phyloP scores from a whole-genome alignment of 2,888 invertebrate genomes.

The Drosophila neonasuta region DNA sequence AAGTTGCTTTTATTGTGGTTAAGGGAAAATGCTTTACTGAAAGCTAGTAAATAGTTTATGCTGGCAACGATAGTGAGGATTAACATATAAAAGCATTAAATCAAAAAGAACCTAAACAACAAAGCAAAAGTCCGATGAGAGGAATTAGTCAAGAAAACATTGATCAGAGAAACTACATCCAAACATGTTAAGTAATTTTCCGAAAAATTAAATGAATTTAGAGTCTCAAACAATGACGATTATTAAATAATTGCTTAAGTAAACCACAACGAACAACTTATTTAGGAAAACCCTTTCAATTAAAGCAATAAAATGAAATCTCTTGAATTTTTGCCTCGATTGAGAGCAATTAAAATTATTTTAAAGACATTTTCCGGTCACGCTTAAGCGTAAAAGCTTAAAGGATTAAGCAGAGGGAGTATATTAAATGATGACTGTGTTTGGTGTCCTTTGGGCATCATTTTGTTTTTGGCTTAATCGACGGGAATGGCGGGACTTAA shows the following conservation, averaged over 20 bases:
- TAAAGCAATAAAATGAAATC: neutral
- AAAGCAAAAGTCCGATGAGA: neutral
- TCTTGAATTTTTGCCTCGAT: neutral
- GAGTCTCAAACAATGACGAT: too few species aligned
- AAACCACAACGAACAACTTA: neutral
- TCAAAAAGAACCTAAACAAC: neutral
- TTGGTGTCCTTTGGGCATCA: constrained; percentile 31
- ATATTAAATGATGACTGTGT: constrained; percentile 14
- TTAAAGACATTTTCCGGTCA: neutral
- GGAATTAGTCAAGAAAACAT: too few species aligned
- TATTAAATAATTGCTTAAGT: neutral
- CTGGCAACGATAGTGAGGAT: neutral
- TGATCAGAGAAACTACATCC: too few species aligned
- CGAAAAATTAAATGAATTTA: too few species aligned
- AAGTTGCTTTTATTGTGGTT: neutral
- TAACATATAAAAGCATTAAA: neutral
- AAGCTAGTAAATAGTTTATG: neutral
- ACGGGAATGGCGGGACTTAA: constrained; percentile 3
- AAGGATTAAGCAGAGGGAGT: neutral
- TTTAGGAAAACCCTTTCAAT: neutral
- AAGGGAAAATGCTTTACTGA: neutral
- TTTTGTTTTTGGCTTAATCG: constrained; percentile 49
- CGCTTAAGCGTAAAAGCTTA: neutral
- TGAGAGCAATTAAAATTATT: constrained; percentile 5
- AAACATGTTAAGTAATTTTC: too few species aligned